Evolutionary conservation across 2,888 invertebrate species (phyloP).

Genomic region (Empis livida): DNA sequence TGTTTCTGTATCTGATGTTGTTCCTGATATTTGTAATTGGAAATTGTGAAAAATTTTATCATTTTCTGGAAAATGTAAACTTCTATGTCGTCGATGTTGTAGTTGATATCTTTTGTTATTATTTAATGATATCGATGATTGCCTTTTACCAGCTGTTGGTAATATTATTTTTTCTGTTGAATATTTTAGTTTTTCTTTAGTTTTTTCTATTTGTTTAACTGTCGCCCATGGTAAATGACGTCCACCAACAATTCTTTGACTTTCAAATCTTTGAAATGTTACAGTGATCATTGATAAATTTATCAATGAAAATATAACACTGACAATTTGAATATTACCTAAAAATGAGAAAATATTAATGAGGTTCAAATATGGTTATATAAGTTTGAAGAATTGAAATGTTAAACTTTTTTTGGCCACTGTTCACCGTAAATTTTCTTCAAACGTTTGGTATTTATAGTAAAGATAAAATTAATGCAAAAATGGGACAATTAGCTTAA

Average conservation of each 20-base stretch:
- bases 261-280: slow-evolving; percentile 62
- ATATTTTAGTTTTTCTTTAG: slow-evolving; percentile 12
- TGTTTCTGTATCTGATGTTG: slow-evolving; percentile 20
- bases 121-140: slow-evolving; percentile 16
- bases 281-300: slow-evolving; percentile 58
- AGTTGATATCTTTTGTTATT: slow-evolving; percentile 20
- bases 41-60: slow-evolving; percentile 20
- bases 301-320: slow-evolving; percentile 51
- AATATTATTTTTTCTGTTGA: background rate
- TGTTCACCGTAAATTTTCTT: too few species aligned
- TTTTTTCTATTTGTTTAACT: slow-evolving; percentile 25
- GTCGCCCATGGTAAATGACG: slow-evolving; percentile 58
- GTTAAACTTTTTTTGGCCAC: too few species aligned
- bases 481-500: too few species aligned
- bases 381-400: too few species aligned
- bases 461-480: too few species aligned
- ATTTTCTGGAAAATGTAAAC: slow-evolving; percentile 27
- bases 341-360: slow-evolving; percentile 24
- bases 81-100: slow-evolving; percentile 21
- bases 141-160: slow-evolving; percentile 18
- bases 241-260: slow-evolving; percentile 58
- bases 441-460: too few species aligned
- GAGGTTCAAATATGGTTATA: too few species aligned
- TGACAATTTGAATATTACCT: slow-evolving; percentile 55
- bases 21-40: slow-evolving; percentile 19